Percentiles rank a stretch among this genome's conserved stretches.
Conservation (phyloP, 1,140 invertebrate species). For the Telenomus remus region DNA sequence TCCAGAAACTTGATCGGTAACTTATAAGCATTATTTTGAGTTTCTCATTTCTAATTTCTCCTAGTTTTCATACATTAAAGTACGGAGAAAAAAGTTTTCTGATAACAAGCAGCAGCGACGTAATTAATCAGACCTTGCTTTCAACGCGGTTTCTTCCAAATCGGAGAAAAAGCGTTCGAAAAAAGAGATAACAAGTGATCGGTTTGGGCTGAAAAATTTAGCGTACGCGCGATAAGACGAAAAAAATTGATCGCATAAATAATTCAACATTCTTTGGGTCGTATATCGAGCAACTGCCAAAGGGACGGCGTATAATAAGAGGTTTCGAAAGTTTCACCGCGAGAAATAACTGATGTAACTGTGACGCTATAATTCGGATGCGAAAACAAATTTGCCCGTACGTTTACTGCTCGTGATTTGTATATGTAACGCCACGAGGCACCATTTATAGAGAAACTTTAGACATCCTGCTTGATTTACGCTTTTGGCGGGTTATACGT, state of each 20-base stretch:
- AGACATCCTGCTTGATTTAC: constrained; percentile 47
- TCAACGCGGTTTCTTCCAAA: too few species aligned
- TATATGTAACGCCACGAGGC: constrained; percentile 50
- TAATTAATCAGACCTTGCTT: too few species aligned
- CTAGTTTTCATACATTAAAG: not conserved
- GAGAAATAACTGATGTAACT: constrained; percentile 52
- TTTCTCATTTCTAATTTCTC: constrained; percentile 14
- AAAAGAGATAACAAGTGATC: not conserved
- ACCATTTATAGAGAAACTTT: constrained; percentile 50
- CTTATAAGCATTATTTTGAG: not conserved
- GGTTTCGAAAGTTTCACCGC: constrained; percentile 57
- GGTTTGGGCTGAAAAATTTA: not conserved
- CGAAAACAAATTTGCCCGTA: constrained; percentile 53
- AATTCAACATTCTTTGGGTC: constrained; percentile 15
- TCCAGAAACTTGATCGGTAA: constrained; percentile 6
- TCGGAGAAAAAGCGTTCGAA: too few species aligned
- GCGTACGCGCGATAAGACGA: not conserved
- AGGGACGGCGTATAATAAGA: constrained; percentile 40
- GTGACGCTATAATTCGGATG: constrained; percentile 54
- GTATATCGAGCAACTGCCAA: constrained; percentile 51
- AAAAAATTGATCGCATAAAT: constrained; percentile 9
- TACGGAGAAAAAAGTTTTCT: not conserved
- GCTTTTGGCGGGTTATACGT: constrained; percentile 39
- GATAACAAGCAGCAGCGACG: too few species aligned
- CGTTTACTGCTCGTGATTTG: constrained; percentile 45